phyloP scores from a whole-genome alignment of 2,797 vertebrate species.

The Mastacembelus armatus region DNA sequence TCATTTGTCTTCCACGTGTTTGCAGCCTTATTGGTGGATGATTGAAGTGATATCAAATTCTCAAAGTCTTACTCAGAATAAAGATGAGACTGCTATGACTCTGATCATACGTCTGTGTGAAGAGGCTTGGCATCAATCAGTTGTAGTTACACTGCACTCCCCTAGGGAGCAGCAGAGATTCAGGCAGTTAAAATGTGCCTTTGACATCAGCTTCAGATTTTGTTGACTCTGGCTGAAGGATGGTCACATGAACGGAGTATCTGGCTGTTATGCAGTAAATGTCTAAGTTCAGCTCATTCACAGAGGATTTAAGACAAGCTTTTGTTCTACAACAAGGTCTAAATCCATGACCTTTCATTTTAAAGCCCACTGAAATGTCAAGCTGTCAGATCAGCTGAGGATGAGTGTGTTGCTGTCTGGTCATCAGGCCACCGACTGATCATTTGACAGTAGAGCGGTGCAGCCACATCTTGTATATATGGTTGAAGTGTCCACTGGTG shows the following conservation, averaged over 20 bases:
- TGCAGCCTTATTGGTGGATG: background rate
- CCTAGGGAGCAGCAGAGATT: constrained; percentile 58
- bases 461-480: no score
- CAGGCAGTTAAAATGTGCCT: background rate
- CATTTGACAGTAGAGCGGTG: no score
- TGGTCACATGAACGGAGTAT: no score
- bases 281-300: constrained; percentile 52
- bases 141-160: background rate
- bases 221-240: no score
- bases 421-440: no score
- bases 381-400: constrained; percentile 18
- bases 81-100: no score
- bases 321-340: constrained; percentile 27
- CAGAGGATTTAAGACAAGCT: constrained; percentile 37
- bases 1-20: background rate
- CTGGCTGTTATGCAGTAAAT: no score
- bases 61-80: no score
- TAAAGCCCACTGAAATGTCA: constrained; percentile 25
- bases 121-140: no score
- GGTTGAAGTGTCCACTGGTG: background rate
- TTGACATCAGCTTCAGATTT: background rate
- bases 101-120: no score
- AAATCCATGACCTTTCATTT: constrained; percentile 47
- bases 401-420: constrained; percentile 6
- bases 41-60: background rate